Base-by-base conservation (phyloP, 2,113 vertebrate species). In the Hirundichthys speculiger region DNA sequence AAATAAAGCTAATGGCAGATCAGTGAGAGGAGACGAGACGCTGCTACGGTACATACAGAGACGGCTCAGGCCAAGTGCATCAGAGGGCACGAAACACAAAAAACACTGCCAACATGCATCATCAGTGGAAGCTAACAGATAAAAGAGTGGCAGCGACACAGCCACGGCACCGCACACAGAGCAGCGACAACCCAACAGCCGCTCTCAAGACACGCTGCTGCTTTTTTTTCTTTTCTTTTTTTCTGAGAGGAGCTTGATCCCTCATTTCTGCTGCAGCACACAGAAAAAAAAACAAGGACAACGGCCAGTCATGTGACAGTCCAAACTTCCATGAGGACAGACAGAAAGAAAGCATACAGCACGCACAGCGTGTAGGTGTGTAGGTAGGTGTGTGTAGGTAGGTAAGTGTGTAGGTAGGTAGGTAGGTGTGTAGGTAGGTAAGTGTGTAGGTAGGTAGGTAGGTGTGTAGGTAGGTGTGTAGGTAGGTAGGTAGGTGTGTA, bases 81-180 rank as follows among this genome's bases (percentile, higher is more conserved):
- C 86, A 61, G 60, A 75, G 57, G 75, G 59, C 47, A 86, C 82
- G 24, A 47, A 80, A 83, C 65, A 79, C 58, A 83, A 60, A n/a
- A 69, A 59, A 87, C 82, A 83, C 79, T 83, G 88, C 86, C 78
- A 77, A 58, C 89, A 88, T 91, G 90, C 90, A 88, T 86, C 82
- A 16, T 73, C 87, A 64, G 75, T 80, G 80, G 82, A 86, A 86
- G 88, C 86, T 78, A 83, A 83, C 80, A 70, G 73, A 68, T 77
- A 80, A 86, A 79, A 86, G 82, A 79, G 80, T 83, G 77, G 79
- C 78, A 47, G 80, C 53, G 72, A 80, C 59, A 59, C 76, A 66
- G 82, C 85, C 77, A 79, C 73, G 25, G 80, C 64, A 54, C 77
- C 58, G 20, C 86, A 80, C 83, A 70, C 74, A 73, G 51, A 77